Conservation (phyloP, 2,113 vertebrate genomes). For the Tachysurus fulvidraco region DNA sequence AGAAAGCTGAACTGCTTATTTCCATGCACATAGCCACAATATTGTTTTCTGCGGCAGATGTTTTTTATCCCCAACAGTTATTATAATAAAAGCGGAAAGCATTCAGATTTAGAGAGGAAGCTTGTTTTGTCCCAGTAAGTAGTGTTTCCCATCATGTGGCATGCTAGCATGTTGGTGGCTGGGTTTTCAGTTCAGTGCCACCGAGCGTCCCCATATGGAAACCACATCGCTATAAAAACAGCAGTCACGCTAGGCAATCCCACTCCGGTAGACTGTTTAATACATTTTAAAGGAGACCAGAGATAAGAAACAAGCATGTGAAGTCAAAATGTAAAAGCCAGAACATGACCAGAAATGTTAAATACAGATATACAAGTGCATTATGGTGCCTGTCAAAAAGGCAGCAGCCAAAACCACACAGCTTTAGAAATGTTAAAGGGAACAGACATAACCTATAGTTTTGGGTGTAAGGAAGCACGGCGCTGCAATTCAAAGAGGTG, state of each 20-base stretch:
- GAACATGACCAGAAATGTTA: not conserved
- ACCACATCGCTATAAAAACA: constrained; percentile 45
- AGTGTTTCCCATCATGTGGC: constrained; percentile 39
- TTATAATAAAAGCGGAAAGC: constrained; percentile 26
- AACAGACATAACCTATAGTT: constrained; percentile 19
- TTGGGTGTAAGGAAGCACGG: constrained; percentile 2
- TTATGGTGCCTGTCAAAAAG: not conserved
- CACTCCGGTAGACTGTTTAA: constrained; percentile 22
- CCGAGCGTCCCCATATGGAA: constrained; percentile 31
- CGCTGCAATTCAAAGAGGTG: constrained; percentile 12
- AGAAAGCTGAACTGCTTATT: constrained; percentile 30
- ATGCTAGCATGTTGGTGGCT: constrained; percentile 24
- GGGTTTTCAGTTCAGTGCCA: constrained; percentile 43
- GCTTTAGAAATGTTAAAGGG: not conserved
- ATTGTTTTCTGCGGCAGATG: constrained; percentile 42
- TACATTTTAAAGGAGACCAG: constrained; percentile 19
- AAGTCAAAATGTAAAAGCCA: constrained; percentile 13
- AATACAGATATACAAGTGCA: not conserved
- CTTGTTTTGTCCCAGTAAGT: not conserved
- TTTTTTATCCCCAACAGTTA: constrained; percentile 28
- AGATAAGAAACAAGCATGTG: constrained; percentile 22
- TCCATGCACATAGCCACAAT: constrained; percentile 33
- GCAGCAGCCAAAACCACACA: constrained; percentile 7
- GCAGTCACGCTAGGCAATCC: constrained; percentile 24
- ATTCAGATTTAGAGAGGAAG: constrained; percentile 17